Evolutionary conservation across 2,888 invertebrate genomes (phyloP), one percentile per base, ranked within the genome.

Genomic region (Eupithecia exiguata): DNA sequence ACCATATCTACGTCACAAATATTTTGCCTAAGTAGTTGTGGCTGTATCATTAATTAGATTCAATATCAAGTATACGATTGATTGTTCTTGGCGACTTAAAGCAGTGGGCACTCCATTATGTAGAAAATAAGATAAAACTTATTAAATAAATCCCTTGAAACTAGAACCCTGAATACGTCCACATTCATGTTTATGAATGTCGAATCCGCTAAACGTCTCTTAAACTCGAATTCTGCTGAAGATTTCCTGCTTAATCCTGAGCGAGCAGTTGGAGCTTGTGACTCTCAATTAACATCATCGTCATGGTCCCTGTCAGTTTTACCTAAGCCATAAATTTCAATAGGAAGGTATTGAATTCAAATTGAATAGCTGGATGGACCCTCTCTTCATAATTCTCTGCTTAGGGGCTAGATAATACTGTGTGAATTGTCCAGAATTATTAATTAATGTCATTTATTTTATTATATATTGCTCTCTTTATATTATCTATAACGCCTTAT

Each of bases 191-290:
- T 35, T 62, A 79, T 79, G 82, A 85, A 83, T 81, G 81, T 80
- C 79, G 77, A 84, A 82, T 82, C 81, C 78, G 78, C 75, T 78
- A 77, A 77, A 78, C 75, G 78, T 66, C 68, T 70, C 74, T 69
- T 58, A 67, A 70, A 69, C 71, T 69, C 58, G 75, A 78, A 78
- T 77, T 72, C 80, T 78, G 76, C 77, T 75, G 73, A 70, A 49
- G 68, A 67, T 72, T 69, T 71, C 66, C 74, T 74, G 72, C 67
- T 61, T 72, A 65, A 77, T 61, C 63, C 21, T 43, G 68, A 38
- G 67, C 21, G 5, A 38, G 67, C 21, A 4, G 43, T 35, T 30
- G 66, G 71, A 69, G 62, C 49, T 21, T 9, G 66, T n/a, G 63
- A 36, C 36, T 58, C 58, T 12, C 25, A 25, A 25, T 25, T 58